These are phyloP conservation scores for Peromyscus eremicus DNA, from an alignment of 2,797 vertebrate genomes.

Conservation along the genomic window DNA sequence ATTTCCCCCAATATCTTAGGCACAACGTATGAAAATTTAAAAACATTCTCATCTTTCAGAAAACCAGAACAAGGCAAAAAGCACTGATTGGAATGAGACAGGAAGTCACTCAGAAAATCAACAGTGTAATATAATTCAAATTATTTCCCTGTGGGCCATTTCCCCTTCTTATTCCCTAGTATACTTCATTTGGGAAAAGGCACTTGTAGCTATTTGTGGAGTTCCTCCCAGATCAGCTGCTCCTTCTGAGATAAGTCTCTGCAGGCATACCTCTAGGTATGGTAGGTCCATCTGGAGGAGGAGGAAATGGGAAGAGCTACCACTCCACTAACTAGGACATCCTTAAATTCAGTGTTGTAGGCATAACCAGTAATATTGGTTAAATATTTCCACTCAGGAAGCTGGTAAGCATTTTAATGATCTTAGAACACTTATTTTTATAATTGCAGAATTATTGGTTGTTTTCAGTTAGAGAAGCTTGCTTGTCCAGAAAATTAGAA, in stretches of 20 bases:
- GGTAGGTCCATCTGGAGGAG: not conserved
- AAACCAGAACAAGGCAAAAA: not conserved
- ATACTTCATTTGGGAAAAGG: not conserved
- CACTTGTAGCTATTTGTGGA: not conserved
- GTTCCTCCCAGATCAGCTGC: not conserved
- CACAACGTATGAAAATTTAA: not conserved
- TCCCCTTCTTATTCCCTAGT: not conserved
- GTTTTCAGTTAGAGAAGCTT: constrained; percentile 6
- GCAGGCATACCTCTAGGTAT: not conserved
- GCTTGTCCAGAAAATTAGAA: constrained; percentile 36
- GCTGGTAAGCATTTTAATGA: not conserved
- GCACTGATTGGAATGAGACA: not conserved
- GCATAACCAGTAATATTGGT: constrained; percentile 3
- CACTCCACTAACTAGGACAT: not conserved
- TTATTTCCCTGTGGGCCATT: not conserved
- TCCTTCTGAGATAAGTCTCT: not conserved
- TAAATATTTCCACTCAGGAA: constrained; percentile 28
- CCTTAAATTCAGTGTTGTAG: not conserved
- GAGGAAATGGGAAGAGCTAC: not conserved
- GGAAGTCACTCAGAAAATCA: constrained; percentile 6
- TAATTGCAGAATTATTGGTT: not conserved
- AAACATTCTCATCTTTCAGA: constrained; percentile 26
- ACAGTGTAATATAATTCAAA: not conserved
- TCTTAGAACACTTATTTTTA: constrained; percentile 22
- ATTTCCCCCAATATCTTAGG: not conserved